Percentiles rank a stretch among this genome's conserved stretches.
Evolutionary conservation across 2,113 vertebrate species (phyloP).

Genomic region (Morone chrysops): DNA sequence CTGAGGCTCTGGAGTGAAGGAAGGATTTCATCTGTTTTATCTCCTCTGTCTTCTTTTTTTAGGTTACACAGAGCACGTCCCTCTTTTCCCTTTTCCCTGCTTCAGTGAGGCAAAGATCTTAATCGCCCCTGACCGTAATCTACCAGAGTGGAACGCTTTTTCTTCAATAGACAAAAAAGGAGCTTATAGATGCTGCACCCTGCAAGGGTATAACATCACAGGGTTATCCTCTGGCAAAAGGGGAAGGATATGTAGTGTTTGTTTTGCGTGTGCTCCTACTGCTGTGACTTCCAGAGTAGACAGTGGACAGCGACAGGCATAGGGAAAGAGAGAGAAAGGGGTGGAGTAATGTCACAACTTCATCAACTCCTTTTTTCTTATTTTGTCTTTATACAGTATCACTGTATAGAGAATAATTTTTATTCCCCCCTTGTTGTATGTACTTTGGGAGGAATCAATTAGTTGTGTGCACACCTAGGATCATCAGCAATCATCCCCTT

Average conservation of each 20-base stretch:
- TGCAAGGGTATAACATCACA: constrained; percentile 68
- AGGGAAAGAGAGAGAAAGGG: not conserved
- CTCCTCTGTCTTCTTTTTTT: constrained; percentile 70
- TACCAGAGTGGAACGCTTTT: constrained; percentile 77
- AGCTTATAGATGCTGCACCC: constrained; percentile 69
- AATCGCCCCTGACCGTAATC: constrained; percentile 82
- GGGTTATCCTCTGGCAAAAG: constrained; percentile 68
- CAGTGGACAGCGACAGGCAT: constrained; percentile 18
- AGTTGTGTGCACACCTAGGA: constrained; percentile 5
- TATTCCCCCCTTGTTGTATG: not conserved
- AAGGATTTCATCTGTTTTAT: constrained; percentile 83
- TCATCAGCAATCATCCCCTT: not conserved
- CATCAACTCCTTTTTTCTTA: not conserved
- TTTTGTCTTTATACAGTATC: not conserved
- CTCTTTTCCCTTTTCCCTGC: constrained; percentile 58
- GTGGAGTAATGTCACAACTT: constrained; percentile 29
- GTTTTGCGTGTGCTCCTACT: constrained; percentile 29
- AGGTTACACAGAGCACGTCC: constrained; percentile 77
- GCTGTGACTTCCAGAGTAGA: constrained; percentile 17
- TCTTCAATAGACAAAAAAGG: constrained; percentile 78
- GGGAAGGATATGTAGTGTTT: constrained; percentile 36
- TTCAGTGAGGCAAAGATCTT: constrained; percentile 81
- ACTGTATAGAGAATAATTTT: not conserved
- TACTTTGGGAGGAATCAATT: constrained; percentile 9
- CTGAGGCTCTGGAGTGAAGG: constrained; percentile 64